Conservation (phyloP, 2,797 vertebrate genomes). For the Melanotaenia pygmaea region DNA sequence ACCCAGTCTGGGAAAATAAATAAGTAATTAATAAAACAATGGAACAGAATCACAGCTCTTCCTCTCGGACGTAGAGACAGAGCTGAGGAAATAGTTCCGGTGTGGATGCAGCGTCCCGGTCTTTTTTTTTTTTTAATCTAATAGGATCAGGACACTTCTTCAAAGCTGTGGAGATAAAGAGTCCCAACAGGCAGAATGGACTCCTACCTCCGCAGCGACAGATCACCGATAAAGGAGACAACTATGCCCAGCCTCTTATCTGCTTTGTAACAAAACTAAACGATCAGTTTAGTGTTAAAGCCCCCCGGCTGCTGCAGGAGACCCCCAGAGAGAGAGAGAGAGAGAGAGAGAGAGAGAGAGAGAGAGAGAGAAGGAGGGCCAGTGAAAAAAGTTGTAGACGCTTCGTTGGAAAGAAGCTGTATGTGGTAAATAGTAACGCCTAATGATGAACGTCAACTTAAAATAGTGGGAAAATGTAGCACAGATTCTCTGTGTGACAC, state of each 20-base stretch:
- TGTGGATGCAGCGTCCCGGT: conserved; percentile 67
- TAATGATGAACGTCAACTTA: neutral
- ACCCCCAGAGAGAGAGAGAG: neutral
- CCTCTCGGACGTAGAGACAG: conserved; percentile 3
- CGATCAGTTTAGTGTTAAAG: conserved; percentile 71
- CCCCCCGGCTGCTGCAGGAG: conserved; percentile 43
- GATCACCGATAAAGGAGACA: conserved; percentile 75
- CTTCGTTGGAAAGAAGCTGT: neutral
- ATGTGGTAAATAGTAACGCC: neutral
- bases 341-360: neutral
- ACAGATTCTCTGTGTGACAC: neutral
- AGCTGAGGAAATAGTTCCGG: conserved; percentile 76
- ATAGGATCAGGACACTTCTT: conserved; percentile 71
- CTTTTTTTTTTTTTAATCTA: conserved; percentile 69
- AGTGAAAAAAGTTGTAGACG: conserved; percentile 10
- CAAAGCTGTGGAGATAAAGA: conserved; percentile 76
- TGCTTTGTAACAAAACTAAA: conserved; percentile 75
- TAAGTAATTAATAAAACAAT: no score
- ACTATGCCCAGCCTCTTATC: conserved; percentile 73
- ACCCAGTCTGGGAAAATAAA: no score
- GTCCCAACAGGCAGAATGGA: conserved; percentile 53
- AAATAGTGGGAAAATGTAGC: neutral
- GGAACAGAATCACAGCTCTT: conserved; percentile 5
- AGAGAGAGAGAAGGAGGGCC: conserved; percentile 6
- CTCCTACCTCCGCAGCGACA: conserved; percentile 64